phyloP scores from a whole-genome alignment of 2,888 invertebrate species.

The Tetropium fuscum region DNA sequence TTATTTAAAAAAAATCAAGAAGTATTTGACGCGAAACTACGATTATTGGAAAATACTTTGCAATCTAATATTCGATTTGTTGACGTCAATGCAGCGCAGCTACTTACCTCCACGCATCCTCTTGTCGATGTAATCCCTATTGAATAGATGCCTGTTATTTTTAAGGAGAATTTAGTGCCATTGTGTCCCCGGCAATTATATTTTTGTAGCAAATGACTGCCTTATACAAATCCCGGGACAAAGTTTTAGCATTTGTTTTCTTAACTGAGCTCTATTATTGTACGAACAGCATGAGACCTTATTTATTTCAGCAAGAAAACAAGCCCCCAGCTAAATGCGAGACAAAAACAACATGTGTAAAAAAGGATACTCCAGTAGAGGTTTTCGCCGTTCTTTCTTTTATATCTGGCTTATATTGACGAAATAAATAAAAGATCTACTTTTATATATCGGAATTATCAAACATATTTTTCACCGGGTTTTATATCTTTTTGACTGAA shows the following conservation, averaged over 20 bases:
- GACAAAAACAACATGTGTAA: conserved; percentile 37
- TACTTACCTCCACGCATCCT: background rate
- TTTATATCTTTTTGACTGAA: conserved; percentile 26
- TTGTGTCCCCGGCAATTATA: conserved; percentile 20
- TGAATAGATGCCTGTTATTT: conserved; percentile 8
- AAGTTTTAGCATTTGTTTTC: conserved; percentile 36
- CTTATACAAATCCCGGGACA: conserved; percentile 23
- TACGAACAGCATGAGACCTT: conserved; percentile 36
- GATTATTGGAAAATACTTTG: too few species aligned
- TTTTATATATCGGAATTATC: conserved; percentile 40
- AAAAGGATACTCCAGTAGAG: conserved; percentile 17
- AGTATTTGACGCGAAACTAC: too few species aligned
- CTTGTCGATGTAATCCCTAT: background rate
- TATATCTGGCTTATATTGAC: conserved; percentile 36
- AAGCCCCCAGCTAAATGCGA: conserved; percentile 30
- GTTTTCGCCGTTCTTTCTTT: conserved; percentile 22
- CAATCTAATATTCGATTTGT: too few species aligned
- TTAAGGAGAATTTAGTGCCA: conserved; percentile 8
- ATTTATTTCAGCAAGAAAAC: conserved; percentile 39
- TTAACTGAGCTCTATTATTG: conserved; percentile 39
- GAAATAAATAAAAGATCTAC: too few species aligned
- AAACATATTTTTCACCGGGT: conserved; percentile 38
- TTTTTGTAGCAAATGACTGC: conserved; percentile 20
- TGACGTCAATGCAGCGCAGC: background rate
- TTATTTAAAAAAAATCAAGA: too few species aligned